A percentile compares a stretch with the other conserved stretches of the same genome.
phyloP scores from a whole-genome alignment of 2,113 vertebrate genomes.

The Lycaon pictus region DNA sequence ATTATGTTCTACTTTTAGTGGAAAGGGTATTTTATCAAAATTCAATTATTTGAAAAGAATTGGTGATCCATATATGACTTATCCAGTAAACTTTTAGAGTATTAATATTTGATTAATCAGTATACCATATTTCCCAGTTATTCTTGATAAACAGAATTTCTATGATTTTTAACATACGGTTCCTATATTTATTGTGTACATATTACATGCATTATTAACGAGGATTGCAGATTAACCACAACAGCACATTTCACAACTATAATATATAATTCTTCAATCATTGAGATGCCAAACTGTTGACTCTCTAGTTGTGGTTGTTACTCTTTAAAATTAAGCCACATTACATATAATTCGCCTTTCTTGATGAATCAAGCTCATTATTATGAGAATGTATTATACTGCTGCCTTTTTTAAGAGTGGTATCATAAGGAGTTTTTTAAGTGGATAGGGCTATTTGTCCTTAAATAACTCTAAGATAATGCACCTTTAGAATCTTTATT shows the following conservation, averaged over 20 bases:
- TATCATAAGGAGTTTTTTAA: background rate
- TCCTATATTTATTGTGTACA: conserved; percentile 14
- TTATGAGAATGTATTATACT: background rate
- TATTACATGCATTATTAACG: conserved; percentile 53
- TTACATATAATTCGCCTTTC: conserved; percentile 41
- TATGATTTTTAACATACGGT: background rate
- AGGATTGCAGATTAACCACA: conserved; percentile 25
- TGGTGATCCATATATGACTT: conserved; percentile 19
- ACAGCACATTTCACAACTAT: conserved; percentile 22
- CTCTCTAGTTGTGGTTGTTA: background rate
- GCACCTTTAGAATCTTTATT: background rate
- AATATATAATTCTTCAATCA: background rate
- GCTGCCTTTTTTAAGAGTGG: background rate
- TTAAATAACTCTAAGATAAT: conserved; percentile 6
- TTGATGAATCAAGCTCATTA: background rate
- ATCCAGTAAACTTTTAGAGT: conserved; percentile 32
- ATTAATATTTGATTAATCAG: conserved; percentile 39
- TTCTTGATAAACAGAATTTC: conserved; percentile 41
- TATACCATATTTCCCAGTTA: conserved; percentile 47
- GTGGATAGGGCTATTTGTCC: background rate
- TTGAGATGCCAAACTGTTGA: conserved; percentile 34
- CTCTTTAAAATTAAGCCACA: conserved; percentile 46
- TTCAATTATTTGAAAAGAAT: conserved; percentile 57
- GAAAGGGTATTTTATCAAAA: conserved; percentile 62
- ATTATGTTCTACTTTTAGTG: conserved; percentile 41